Conservation (phyloP, 2,888 invertebrate species). For the Choreutis nemorana region DNA sequence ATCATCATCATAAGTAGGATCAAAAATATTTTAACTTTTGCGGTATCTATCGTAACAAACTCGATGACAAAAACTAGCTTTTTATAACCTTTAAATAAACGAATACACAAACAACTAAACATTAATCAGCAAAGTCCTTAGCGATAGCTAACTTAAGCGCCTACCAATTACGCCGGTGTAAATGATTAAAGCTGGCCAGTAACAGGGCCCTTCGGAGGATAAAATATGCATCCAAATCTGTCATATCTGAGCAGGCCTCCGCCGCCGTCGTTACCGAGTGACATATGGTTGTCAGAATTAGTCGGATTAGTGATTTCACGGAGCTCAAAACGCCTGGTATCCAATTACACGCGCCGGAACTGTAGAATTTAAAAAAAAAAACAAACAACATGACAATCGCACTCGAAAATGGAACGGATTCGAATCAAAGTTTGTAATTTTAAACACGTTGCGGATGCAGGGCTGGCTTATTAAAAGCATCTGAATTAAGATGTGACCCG, state of each 20-base stretch:
- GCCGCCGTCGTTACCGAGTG: slow-evolving; percentile 49
- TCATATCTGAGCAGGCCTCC: slow-evolving; percentile 15
- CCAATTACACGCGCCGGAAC: slow-evolving; percentile 57
- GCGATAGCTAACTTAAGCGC: too few species aligned
- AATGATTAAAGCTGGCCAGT: too few species aligned
- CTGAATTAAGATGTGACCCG: too few species aligned
- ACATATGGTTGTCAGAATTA: slow-evolving; percentile 67
- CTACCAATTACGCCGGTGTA: too few species aligned
- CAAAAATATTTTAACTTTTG: slow-evolving; percentile 9
- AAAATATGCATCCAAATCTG: slow-evolving; percentile 9
- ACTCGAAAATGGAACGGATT: slow-evolving; percentile 40
- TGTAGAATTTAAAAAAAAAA: slow-evolving; percentile 42
- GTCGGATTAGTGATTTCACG: slow-evolving; percentile 65
- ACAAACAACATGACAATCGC: slow-evolving; percentile 42
- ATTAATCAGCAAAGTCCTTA: too few species aligned
- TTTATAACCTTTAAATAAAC: too few species aligned
- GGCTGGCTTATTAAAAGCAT: slow-evolving; percentile 25
- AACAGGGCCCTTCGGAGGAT: slow-evolving; percentile 5
- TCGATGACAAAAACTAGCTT: too few species aligned
- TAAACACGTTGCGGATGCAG: slow-evolving; percentile 24
- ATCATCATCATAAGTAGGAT: slow-evolving; percentile 11
- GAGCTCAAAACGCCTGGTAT: slow-evolving; percentile 44
- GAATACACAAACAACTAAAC: too few species aligned
- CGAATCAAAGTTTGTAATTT: slow-evolving; percentile 29
- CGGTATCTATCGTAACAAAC: slow-evolving; percentile 26